Base-by-base conservation (phyloP, 2,888 invertebrate species). In the Subacronicta megacephala region DNA sequence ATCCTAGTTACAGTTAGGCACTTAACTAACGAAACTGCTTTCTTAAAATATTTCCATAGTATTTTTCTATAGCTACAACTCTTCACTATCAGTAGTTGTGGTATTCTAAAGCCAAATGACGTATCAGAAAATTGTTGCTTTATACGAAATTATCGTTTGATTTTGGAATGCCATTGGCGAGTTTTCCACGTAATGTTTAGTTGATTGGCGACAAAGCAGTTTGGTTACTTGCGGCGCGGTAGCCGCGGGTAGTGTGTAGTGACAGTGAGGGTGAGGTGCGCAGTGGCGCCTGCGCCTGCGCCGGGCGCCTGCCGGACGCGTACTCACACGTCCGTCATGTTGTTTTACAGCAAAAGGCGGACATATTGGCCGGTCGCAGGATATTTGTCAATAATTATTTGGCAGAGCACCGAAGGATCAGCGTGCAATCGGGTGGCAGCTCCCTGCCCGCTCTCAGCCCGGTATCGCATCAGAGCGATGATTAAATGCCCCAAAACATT, bases 311-410 rank as follows among this genome's bases (percentile, higher is more conserved):
- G 81, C 65, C 73, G 84, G 70, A 56, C 74, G 74, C 71, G 71
- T 61, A 89, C 87, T 92, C 88, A 92, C 89, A 82, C 87, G 83
- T 78, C 84, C 88, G 86, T 89, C 82, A 84, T 88, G 81, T 93
- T 93, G 85, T 93, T 94, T 94, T 94, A 71, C 94, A 94, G 94
- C 94, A 94, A 94, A 94, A 94, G 88, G 94, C 94, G 90, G 94
- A 94, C 90, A 93, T 94, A 86, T 90, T 94, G 94, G 94, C 94
- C 89, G 94, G 94, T 81, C 94, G 94, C 87, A 91, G 94, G 89
- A 94, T 94, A 90, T 94, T 94, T 94, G 94, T 94, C 90, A 94
- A 94, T 94, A 94, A 94, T 94, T 94, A 94, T 94, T 94, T 94
- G 94, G 94, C 94, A 83, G 94, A 94, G 85, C 94, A 94, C 87